Base-by-base conservation (phyloP, 2,113 vertebrate species). In the Brienomyrus brachyistius region DNA sequence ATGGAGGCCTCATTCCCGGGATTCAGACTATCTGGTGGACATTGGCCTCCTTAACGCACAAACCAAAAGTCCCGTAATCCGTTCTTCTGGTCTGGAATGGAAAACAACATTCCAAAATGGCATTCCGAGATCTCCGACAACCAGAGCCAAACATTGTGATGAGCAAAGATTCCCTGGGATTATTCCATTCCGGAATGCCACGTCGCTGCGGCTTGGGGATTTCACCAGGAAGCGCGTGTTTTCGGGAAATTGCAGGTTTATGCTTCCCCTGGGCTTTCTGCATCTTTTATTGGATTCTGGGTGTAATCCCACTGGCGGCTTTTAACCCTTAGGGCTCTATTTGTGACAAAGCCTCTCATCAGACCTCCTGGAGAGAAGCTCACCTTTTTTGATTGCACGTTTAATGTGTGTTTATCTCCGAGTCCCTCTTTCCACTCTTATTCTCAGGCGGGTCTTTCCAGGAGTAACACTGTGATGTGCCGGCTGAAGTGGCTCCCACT, bases 61-160 rank as follows among this genome's bases (percentile, higher is more conserved):
- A 90, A 88, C 85, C 45, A 45, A 80, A 91, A 77, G 86, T 80
- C 82, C 59, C 3, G 7, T 89, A 92, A 91, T 87, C 85, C 43
- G 66, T 82, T 87, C 54, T 74, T 43, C 84, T 5, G 70, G 88
- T 91, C 89, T 82, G n/a, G 54, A 50, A 88, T 2, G 10, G 21
- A 23, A 62, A 21, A 50, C 19, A 27, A 5, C 23, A 27, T 88
- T 31, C 43, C 47, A 50, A 88, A 48, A 74, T 1, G 7, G 15
- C 43, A 50, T n/a, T 70, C 23, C 47, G 74, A 86, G 89, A 91
- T 40, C 47, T 89, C 48, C 9, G 8, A 17, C 45, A 31, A 45
- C 1, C 19, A 31, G 87, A 88, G 86, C 87, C 51, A 66, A 23
- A 23, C n/a, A 50, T 8, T 54, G 85, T 40, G 86, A 35, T 80